phyloP scores from a whole-genome alignment of 1,140 invertebrate species.

The Camponotus pennsylvanicus region DNA sequence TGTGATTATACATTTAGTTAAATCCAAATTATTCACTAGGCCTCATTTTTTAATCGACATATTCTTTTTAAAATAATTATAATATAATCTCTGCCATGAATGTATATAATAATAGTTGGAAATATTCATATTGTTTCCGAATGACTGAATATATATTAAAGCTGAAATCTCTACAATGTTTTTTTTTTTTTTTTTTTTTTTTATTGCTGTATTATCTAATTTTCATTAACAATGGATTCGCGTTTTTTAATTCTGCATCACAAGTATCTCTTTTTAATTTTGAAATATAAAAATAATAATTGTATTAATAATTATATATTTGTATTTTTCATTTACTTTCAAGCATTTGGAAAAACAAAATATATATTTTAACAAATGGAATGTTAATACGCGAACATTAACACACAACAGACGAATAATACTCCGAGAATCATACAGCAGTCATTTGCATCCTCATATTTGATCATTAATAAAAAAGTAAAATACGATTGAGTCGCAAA shows the following conservation, averaged over 20 bases:
- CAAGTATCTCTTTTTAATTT: background rate
- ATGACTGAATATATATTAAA: background rate
- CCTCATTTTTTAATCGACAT: background rate
- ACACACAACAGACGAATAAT: background rate
- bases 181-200: too few relatives aligned
- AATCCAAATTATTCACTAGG: conserved; percentile 58
- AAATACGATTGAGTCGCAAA: conserved; percentile 4
- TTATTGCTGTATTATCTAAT: background rate
- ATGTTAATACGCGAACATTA: background rate
- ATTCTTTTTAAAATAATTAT: background rate
- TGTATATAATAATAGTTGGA: background rate
- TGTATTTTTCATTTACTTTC: conserved; percentile 3
- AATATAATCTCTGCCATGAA: background rate
- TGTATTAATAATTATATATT: background rate
- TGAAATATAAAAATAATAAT: background rate
- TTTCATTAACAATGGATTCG: background rate
- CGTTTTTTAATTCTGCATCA: background rate
- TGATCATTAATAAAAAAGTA: conserved; percentile 44
- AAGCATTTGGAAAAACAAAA: background rate
- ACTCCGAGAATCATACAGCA: conserved; percentile 28
- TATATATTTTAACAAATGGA: background rate
- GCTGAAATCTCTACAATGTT: background rate
- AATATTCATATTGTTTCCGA: background rate
- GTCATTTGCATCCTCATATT: conserved; percentile 72
- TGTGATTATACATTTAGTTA: conserved; percentile 62